A percentile compares a stretch with the other conserved stretches of the same genome.
Evolutionary conservation across 1,140 invertebrate species (phyloP).

Genomic region (Euura lappo): DNA sequence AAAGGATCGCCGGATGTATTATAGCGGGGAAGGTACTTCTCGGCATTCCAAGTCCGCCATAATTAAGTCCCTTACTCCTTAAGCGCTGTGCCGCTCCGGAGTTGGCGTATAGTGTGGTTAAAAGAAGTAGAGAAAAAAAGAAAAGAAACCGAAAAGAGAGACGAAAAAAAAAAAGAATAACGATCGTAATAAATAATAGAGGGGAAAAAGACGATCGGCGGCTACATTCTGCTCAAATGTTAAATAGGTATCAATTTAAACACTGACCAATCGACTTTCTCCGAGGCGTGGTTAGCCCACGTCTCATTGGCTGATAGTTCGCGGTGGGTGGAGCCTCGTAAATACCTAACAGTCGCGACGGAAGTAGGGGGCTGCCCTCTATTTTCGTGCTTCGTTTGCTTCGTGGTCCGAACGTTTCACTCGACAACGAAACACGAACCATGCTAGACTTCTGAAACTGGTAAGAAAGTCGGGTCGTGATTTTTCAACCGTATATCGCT

Average conservation of each 20-base stretch:
- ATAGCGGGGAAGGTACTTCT: conserved; percentile 1
- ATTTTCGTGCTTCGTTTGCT: conserved; percentile 7
- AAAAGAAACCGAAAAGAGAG: conserved; percentile 41
- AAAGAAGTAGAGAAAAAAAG: conserved; percentile 7
- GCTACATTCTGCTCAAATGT: conserved; percentile 57
- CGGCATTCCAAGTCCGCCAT: conserved; percentile 39
- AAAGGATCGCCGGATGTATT: background rate
- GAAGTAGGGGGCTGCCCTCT: conserved; percentile 11
- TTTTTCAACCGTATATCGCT: background rate
- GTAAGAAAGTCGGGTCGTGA: too few species aligned
- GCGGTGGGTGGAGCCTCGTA: conserved; percentile 26
- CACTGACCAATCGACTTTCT: conserved; percentile 39
- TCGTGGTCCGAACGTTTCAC: background rate
- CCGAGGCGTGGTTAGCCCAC: conserved; percentile 34
- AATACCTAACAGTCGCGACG: conserved; percentile 15
- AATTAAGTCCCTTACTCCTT: conserved; percentile 56
- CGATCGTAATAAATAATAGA: conserved; percentile 55
- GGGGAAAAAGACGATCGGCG: conserved; percentile 52
- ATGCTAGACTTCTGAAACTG: background rate
- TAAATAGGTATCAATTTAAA: conserved; percentile 59
- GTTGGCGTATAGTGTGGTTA: background rate
- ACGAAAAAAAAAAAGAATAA: conserved; percentile 27
- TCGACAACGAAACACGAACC: conserved; percentile 1
- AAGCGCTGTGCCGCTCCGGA: conserved; percentile 31
- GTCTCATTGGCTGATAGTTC: conserved; percentile 32